A percentile compares a stretch with the other conserved stretches of the same genome.
phyloP scores from a whole-genome alignment of 2,888 invertebrate species.

The Pollenia amentaria region DNA sequence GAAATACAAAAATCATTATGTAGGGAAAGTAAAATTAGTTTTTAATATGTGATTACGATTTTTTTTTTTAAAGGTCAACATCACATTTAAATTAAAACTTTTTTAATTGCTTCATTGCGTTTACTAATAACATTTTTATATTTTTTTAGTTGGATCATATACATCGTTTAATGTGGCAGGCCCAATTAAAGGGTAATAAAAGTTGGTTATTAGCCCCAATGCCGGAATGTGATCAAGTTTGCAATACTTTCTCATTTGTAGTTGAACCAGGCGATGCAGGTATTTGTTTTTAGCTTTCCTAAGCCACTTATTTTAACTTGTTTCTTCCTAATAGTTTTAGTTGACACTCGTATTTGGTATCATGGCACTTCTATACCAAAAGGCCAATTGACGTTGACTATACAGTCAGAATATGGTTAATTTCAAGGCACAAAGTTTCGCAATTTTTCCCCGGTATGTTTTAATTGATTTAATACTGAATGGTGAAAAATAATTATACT shows the following conservation, averaged over 20 bases:
- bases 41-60: too few species aligned
- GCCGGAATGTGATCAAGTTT: constrained; percentile 93
- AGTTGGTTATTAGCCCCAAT: constrained; percentile 93
- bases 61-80: too few species aligned
- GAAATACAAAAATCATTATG: too few species aligned
- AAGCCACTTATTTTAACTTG: not conserved
- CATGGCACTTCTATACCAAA: constrained; percentile 93
- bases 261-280: constrained; percentile 95
- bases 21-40: too few species aligned
- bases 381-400: constrained; percentile 93
- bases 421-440: not conserved
- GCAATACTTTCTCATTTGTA: constrained; percentile 90
- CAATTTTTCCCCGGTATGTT: not conserved
- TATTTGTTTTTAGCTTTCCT: constrained; percentile 83
- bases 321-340: constrained; percentile 86
- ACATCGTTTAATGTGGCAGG: constrained; percentile 96
- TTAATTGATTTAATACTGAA: not conserved
- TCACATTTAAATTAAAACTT: not conserved
- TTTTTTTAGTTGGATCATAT: constrained; percentile 93
- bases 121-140: not conserved
- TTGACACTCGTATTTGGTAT: constrained; percentile 97
- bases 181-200: constrained; percentile 94
- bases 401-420: constrained; percentile 96
- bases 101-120: not conserved
- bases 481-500: not conserved